phyloP scores from a whole-genome alignment of 2,797 vertebrate genomes.

The Iguana delicatissima region DNA sequence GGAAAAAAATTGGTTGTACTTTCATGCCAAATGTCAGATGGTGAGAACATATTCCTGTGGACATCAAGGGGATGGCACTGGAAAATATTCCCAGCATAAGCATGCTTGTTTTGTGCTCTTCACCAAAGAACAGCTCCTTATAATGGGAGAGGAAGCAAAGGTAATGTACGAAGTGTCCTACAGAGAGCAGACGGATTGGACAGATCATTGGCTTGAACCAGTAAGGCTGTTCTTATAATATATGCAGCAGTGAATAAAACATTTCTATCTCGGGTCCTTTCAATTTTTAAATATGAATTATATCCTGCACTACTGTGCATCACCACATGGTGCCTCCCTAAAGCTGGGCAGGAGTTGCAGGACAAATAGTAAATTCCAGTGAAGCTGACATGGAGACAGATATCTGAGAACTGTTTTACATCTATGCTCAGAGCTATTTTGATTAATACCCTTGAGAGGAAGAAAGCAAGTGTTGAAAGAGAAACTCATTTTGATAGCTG shows the following conservation, averaged over 20 bases:
- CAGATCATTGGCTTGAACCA: not conserved
- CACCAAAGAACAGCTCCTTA: not conserved
- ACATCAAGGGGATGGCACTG: accelerated
- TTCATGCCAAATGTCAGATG: not conserved
- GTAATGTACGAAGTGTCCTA: not conserved
- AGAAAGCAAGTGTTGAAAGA: not conserved
- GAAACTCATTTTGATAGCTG: not conserved
- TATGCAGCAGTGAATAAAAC: not conserved
- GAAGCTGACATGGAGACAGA: not conserved
- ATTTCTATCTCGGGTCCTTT: not conserved
- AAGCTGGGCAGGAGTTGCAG: not conserved
- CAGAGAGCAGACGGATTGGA: not conserved
- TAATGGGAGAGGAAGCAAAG: not conserved
- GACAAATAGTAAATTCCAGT: not conserved
- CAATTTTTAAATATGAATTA: not conserved
- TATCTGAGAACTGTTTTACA: conserved; percentile 9
- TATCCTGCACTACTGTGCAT: not conserved
- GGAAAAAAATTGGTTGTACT: accelerated
- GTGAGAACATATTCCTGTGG: not conserved
- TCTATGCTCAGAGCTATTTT: not conserved
- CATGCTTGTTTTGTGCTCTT: not conserved
- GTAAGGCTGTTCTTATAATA: not conserved
- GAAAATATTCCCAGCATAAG: not conserved
- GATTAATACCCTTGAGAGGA: not conserved
- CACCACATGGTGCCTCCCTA: not conserved